phyloP scores from a whole-genome alignment of 92 coral and sea anemone species.

The Epizoanthus stellaris region DNA sequence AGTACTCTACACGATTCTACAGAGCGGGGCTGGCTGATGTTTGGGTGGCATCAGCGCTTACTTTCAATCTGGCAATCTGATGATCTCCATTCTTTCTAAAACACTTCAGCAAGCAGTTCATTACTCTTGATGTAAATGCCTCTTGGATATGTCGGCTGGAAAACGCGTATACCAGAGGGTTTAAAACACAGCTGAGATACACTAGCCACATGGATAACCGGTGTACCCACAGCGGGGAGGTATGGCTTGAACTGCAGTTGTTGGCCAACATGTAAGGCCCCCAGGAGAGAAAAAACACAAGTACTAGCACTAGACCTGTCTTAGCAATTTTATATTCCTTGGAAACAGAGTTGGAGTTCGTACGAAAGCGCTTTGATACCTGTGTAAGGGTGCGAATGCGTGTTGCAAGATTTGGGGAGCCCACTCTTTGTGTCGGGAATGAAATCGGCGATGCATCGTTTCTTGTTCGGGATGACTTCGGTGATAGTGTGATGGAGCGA shows the following conservation, averaged over 20 bases:
- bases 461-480: conserved; percentile 29
- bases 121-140: conserved; percentile 49
- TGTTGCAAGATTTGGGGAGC: conserved; percentile 45
- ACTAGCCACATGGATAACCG: conserved; percentile 87
- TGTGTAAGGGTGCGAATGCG: conserved; percentile 66
- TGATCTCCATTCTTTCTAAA: neutral
- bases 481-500: conserved; percentile 55
- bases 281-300: conserved; percentile 89
- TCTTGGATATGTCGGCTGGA: conserved; percentile 85
- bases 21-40: neutral
- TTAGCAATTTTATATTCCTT: conserved; percentile 94
- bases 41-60: neutral
- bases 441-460: neutral
- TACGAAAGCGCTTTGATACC: conserved; percentile 51
- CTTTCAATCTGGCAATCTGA: neutral
- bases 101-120: neutral
- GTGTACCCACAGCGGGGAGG: conserved; percentile 69
- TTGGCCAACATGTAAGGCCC: conserved; percentile 87
- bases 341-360: conserved; percentile 62
- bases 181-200: conserved; percentile 77
- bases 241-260: conserved; percentile 61
- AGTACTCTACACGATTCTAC: neutral
- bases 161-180: conserved; percentile 90
- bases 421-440: conserved; percentile 13
- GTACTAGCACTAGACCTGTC: conserved; percentile 79